Conservation (phyloP, 2,113 vertebrate species). For the Eulemur macaco region DNA sequence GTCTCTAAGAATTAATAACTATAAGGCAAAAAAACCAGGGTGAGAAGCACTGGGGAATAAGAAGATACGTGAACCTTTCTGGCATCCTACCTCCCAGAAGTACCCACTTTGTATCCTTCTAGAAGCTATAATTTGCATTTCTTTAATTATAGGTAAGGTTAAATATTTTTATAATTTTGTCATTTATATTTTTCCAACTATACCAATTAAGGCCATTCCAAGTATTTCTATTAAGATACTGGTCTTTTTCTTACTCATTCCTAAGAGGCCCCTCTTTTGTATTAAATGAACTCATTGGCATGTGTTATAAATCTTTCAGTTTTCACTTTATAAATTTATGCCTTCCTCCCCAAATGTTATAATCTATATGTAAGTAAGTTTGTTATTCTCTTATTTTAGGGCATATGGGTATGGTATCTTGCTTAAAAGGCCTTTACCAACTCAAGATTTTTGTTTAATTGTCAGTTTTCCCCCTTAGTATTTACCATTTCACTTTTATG, state of each 20-base stretch:
- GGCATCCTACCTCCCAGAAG: neutral
- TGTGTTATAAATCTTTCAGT: neutral
- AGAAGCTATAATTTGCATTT: neutral
- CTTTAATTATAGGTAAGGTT: neutral
- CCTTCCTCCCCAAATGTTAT: neutral
- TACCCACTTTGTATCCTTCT: neutral
- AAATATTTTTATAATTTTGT: neutral
- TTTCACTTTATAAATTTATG: slow-evolving; percentile 45
- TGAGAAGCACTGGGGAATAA: neutral
- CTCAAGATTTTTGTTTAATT: neutral
- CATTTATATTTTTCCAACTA: slow-evolving; percentile 26
- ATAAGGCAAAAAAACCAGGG: neutral
- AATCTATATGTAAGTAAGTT: neutral
- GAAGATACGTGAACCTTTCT: neutral
- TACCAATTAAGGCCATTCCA: neutral
- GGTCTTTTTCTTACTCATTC: slow-evolving; percentile 13
- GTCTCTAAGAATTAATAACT: neutral
- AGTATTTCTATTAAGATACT: slow-evolving; percentile 24
- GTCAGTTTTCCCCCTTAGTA: neutral
- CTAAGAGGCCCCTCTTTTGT: neutral
- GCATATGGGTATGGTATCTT: neutral
- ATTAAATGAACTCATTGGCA: neutral
- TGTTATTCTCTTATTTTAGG: neutral
- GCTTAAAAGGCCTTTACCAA: slow-evolving; percentile 30
- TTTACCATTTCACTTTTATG: neutral